Base-by-base conservation (phyloP, 2,113 vertebrate genomes). In the Corythaixoides concolor region DNA sequence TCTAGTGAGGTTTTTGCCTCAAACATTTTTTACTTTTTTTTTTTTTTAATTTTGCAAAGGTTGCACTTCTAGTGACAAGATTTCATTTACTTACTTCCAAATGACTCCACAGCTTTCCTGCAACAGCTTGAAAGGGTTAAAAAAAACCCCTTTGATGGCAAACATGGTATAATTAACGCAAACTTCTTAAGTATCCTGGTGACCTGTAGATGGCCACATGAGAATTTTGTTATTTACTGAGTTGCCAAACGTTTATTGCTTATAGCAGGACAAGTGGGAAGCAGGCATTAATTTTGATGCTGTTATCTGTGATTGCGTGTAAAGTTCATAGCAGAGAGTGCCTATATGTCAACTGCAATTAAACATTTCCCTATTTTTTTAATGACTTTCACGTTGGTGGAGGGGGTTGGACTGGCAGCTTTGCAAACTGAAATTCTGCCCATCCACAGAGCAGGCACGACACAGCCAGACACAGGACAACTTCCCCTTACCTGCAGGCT, bases 141-240 rank as follows among this genome's bases (percentile, higher is more conserved):
- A 64, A 89, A 89, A 67, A 47, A 69, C 88, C 59, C 88, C 94
- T 97, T 97, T 97, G 93, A 94, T 97, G 94, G 92, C 83, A 95
- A 97, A 96, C 82, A 77, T 43, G 77, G 77, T 72, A 95, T 95
- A 97, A 97, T 96, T 95, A 96, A 95, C 73, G 85, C 80, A 96
- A 97, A 97, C 85, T 95, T 95, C 95, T 97, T 93, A 97, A 97
- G 91, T 96, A 97, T 97, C 93, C 96, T 33, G 69, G 90, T 97
- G 97, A 97, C 96, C 96, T 97, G 96, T 97, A 97, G 94, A 96
- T 97, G 96, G 97, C 95, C 95, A 97, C 94, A 96, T 93, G 96
- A 97, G 92, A 97, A 96, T 97, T 97, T 97, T 93, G 88, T 96
- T 95, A 96, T 97, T 97, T 97, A 97, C 93, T 92, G 91, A 86